Conservation (phyloP, 2,113 vertebrate genomes). For the Boulengeromyrus knoepffleri region DNA sequence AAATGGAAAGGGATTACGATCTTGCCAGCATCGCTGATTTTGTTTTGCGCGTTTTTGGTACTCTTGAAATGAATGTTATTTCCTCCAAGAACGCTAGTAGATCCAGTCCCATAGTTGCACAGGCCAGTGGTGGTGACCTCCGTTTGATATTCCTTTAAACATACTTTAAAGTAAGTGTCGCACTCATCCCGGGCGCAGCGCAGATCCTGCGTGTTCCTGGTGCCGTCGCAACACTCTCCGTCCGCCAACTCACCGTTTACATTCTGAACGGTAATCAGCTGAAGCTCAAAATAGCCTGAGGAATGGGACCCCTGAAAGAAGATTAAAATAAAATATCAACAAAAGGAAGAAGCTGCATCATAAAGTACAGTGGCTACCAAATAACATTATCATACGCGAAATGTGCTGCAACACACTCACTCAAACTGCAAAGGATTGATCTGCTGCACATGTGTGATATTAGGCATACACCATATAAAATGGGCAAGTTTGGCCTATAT, state of each 20-base stretch:
- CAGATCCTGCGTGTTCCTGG: conserved; percentile 56
- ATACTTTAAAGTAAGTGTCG: conserved; percentile 84
- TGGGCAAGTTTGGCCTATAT: neutral
- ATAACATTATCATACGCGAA: neutral
- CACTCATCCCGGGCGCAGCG: conserved; percentile 77
- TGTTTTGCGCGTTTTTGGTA: conserved; percentile 59
- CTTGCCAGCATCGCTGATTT: conserved; percentile 62
- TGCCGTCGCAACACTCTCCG: conserved; percentile 84
- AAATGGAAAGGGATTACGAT: conserved; percentile 86
- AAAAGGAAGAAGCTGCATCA: neutral
- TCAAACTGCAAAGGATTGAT: neutral
- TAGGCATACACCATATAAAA: neutral
- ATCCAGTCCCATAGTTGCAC: conserved; percentile 83
- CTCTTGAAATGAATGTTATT: conserved; percentile 82
- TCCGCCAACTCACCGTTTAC: conserved; percentile 74
- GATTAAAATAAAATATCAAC: conserved; percentile 11
- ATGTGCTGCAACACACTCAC: neutral
- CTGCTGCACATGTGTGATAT: neutral
- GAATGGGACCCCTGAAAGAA: conserved; percentile 73
- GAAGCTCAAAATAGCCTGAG: conserved; percentile 91
- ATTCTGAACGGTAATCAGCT: conserved; percentile 82
- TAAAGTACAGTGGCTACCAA: neutral
- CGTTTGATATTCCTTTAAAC: conserved; percentile 90
- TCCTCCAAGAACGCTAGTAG: conserved; percentile 81
- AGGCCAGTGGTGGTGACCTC: conserved; percentile 71